These are phyloP conservation scores for Phalacrocorax pelagicus DNA, from an alignment of 2,113 vertebrate genomes.

Conservation along the genomic window DNA sequence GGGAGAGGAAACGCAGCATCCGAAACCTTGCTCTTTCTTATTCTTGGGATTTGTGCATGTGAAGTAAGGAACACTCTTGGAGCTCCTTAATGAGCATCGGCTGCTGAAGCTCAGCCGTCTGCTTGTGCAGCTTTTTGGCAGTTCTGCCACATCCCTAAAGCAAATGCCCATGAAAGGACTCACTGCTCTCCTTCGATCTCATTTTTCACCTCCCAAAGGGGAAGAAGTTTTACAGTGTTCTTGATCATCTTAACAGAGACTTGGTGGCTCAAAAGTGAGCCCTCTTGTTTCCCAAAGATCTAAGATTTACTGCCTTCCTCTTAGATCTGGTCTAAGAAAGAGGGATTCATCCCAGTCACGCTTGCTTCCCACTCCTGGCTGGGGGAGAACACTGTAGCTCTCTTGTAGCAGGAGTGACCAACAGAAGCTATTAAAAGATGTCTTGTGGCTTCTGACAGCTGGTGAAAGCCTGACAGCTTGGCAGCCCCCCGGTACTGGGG, in stretches of 20 bases:
- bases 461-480: neutral
- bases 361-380: too few relatives aligned
- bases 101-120: neutral
- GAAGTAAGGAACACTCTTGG: neutral
- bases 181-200: neutral
- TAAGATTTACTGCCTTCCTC: neutral
- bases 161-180: neutral
- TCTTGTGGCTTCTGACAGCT: neutral
- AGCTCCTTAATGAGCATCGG: neutral
- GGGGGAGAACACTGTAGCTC: too few relatives aligned
- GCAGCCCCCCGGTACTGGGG: neutral
- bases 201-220: neutral
- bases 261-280: neutral
- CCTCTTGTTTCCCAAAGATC: neutral
- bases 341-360: neutral
- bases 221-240: neutral
- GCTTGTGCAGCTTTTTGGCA: neutral
- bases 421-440: neutral
- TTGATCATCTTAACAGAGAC: neutral
- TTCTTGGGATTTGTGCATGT: neutral
- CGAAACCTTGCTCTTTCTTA: neutral
- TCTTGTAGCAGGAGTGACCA: neutral
- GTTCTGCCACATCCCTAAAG: neutral
- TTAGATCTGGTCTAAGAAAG: neutral
- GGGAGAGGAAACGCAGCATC: neutral